Conservation (phyloP, 35 echinoderm and acorn worm genomes). For the Apostichopus japonicus region DNA sequence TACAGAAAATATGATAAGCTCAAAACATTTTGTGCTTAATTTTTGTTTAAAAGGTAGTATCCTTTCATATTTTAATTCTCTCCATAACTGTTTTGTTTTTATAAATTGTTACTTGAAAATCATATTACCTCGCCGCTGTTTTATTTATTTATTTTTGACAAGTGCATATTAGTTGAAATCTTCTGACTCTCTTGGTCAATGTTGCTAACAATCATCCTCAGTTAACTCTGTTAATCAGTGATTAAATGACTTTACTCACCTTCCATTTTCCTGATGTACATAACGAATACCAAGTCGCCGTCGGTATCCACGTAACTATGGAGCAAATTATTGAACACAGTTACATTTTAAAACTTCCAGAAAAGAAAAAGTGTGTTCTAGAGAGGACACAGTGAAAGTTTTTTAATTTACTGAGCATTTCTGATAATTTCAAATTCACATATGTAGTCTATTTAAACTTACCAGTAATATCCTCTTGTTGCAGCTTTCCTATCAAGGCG, state of each 20-base stretch:
- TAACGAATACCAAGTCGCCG: not conserved
- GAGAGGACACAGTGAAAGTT: not conserved
- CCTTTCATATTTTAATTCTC: no score
- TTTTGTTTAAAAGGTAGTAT: not conserved
- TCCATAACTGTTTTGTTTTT: not conserved
- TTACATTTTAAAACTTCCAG: not conserved
- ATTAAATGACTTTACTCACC: not conserved
- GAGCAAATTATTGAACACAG: not conserved
- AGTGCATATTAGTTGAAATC: not conserved
- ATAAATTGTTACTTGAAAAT: not conserved
- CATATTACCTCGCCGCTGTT: no score
- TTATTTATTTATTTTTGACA: not conserved
- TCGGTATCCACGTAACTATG: not conserved
- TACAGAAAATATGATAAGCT: not conserved
- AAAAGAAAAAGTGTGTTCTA: not conserved
- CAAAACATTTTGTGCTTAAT: not conserved
- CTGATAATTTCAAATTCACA: not conserved
- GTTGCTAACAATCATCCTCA: not conserved
- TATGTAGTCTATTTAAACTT: not conserved
- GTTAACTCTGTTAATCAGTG: not conserved
- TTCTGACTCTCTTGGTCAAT: not conserved
- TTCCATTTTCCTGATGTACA: not conserved
- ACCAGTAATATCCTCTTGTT: not conserved
- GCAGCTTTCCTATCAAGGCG: not conserved
- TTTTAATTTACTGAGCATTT: not conserved